Percentiles rank a stretch among this genome's conserved stretches.
These are phyloP conservation scores for Spea multiplicata DNA, from an alignment of 2,113 vertebrate genomes.

Conservation along the genomic window DNA sequence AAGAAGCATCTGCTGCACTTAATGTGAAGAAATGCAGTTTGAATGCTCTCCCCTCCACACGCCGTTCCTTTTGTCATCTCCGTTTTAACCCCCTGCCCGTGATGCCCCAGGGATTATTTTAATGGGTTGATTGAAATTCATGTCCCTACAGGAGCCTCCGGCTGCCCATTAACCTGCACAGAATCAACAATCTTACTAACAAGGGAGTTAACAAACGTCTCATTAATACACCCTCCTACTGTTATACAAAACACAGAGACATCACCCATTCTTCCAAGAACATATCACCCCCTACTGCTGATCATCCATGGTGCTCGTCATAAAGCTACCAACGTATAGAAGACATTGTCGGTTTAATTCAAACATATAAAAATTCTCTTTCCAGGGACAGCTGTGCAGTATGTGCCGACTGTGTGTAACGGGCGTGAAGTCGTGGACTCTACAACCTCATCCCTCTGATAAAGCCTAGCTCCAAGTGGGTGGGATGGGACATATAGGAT, in stretches of 20 bases:
- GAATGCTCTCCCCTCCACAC: not conserved
- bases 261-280: not conserved
- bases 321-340: not conserved
- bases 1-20: no score
- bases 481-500: not conserved
- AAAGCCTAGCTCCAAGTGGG: not conserved
- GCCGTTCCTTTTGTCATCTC: not conserved
- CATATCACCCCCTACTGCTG: not conserved
- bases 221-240: conserved; percentile 17
- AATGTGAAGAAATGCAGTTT: conserved; percentile 15
- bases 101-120: conserved; percentile 31
- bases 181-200: conserved; percentile 17
- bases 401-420: conserved; percentile 90
- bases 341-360: not conserved
- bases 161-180: conserved; percentile 33
- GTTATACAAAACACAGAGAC: not conserved
- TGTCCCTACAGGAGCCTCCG: conserved; percentile 12
- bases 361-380: conserved; percentile 36
- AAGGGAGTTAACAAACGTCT: conserved; percentile 23
- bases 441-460: conserved; percentile 91
- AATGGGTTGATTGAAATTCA: conserved; percentile 36
- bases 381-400: conserved; percentile 79
- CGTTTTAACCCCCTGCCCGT: not conserved
- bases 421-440: conserved; percentile 95
- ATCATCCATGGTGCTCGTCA: not conserved